Percentiles rank a stretch among this genome's conserved stretches.
Evolutionary conservation across 2,113 vertebrate genomes (phyloP).

Genomic region (pig (Sus scrofa)): DNA sequence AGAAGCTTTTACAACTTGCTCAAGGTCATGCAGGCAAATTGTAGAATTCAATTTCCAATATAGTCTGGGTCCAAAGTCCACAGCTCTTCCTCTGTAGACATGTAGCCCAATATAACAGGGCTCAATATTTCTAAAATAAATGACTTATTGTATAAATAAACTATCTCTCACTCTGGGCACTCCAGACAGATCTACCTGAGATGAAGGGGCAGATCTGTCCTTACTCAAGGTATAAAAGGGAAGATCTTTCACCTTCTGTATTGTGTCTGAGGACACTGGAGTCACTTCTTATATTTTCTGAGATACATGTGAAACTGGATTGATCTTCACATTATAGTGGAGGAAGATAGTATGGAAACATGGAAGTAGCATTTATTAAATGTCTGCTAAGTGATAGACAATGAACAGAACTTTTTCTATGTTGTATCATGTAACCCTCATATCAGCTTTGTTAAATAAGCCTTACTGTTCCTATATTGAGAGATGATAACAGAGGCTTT

Average conservation of each 20-base stretch:
- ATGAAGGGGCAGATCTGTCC: background rate
- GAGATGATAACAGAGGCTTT: background rate
- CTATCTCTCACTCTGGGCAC: background rate
- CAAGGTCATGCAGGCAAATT: background rate
- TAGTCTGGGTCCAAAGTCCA: background rate
- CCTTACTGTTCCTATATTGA: background rate
- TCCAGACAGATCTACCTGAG: background rate
- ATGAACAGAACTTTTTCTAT: background rate
- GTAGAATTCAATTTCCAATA: background rate
- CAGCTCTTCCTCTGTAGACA: background rate
- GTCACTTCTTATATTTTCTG: background rate
- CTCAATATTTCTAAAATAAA: background rate
- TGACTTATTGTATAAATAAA: background rate
- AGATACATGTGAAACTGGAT: background rate
- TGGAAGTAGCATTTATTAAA: background rate
- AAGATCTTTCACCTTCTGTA: background rate
- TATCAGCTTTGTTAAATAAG: background rate
- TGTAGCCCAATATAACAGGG: background rate
- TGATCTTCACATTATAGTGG: background rate
- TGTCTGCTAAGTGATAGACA: background rate
- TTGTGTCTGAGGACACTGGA: background rate
- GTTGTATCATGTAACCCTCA: conserved; percentile 15
- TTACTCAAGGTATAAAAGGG: background rate
- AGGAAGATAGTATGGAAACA: background rate
- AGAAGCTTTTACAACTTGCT: background rate